Base-by-base conservation (phyloP, 1,140 invertebrate species). In the Trichoplusia ni region DNA sequence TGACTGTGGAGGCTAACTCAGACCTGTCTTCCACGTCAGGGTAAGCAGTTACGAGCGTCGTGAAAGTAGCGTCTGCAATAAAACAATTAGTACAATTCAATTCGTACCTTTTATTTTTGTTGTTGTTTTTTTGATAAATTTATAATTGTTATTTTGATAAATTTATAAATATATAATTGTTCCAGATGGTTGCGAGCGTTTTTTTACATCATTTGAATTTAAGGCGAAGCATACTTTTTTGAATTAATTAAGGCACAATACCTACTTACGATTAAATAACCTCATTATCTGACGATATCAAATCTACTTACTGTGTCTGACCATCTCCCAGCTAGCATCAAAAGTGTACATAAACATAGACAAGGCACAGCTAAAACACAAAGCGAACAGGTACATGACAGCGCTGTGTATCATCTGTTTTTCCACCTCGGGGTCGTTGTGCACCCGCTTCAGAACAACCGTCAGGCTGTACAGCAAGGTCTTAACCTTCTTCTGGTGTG, bases 51-150 rank as follows among this genome's bases (percentile, higher is more conserved):
- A 83, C 49, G 0, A 84, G 31, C 2, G 80, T 79, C 1, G 71
- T 75, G 35, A 85, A 85, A 1, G 78, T 75, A 13, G 56, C 72
- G 16, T 67, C 82, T 85, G 63, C 5, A 75, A 77, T n/a, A n/a
- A n/a, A n/a, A n/a, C n/a, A n/a, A n/a, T n/a, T n/a, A n/a, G n/a
- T n/a, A n/a, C n/a, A n/a, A n/a, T n/a, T n/a, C n/a, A n/a, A n/a
- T n/a, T n/a, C n/a, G n/a, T n/a, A n/a, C n/a, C n/a, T n/a, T n/a
- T n/a, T n/a, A n/a, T n/a, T n/a, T n/a, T n/a, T n/a, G n/a, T n/a
- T n/a, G n/a, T n/a, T n/a, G n/a, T n/a, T n/a, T n/a, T n/a, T n/a
- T n/a, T n/a, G n/a, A n/a, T n/a, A n/a, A n/a, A n/a, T n/a, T n/a
- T n/a, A n/a, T n/a, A n/a, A n/a, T n/a, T n/a, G n/a, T n/a, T n/a